A percentile compares a stretch with the other conserved stretches of the same genome.
Conservation (phyloP, 2,888 invertebrate genomes). For the Euproctis similis region DNA sequence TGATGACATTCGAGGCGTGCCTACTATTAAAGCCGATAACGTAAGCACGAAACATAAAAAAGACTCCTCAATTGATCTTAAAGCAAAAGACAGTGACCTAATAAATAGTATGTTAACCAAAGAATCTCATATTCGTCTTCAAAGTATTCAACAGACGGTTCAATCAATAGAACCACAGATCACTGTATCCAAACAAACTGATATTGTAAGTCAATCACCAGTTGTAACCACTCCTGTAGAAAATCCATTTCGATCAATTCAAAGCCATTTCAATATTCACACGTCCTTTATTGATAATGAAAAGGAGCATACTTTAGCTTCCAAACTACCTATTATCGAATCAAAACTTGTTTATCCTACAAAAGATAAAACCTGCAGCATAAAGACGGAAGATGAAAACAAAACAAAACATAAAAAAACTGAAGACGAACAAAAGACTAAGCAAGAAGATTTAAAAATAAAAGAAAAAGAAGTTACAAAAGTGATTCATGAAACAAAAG, state of each 20-base stretch:
- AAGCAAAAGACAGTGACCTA: background rate
- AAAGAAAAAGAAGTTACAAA: no score
- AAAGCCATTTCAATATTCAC: slow-evolving; percentile 19
- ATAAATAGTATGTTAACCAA: background rate
- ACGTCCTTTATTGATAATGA: slow-evolving; percentile 29
- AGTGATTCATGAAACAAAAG: background rate
- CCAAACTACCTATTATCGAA: slow-evolving; percentile 26
- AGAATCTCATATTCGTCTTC: slow-evolving; percentile 9
- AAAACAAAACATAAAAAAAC: no score
- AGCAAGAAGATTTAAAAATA: no score
- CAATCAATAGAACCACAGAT: slow-evolving; percentile 15
- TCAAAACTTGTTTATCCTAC: no score
- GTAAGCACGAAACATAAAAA: no score
- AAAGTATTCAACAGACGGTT: slow-evolving; percentile 16
- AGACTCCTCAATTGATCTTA: background rate
- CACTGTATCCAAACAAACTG: slow-evolving; percentile 5
- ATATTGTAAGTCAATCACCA: slow-evolving; percentile 1
- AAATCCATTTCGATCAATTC: slow-evolving; percentile 2
- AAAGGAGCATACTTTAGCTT: slow-evolving; percentile 24
- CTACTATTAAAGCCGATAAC: no score
- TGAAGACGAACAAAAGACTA: no score
- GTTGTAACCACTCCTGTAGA: no score
- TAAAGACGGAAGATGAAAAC: no score
- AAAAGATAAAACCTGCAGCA: no score
- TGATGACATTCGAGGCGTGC: no score